Evolutionary conservation across 2,888 invertebrate species (phyloP), one percentile per base, ranked within the genome.

Genomic region (Microplitis deprimator): DNA sequence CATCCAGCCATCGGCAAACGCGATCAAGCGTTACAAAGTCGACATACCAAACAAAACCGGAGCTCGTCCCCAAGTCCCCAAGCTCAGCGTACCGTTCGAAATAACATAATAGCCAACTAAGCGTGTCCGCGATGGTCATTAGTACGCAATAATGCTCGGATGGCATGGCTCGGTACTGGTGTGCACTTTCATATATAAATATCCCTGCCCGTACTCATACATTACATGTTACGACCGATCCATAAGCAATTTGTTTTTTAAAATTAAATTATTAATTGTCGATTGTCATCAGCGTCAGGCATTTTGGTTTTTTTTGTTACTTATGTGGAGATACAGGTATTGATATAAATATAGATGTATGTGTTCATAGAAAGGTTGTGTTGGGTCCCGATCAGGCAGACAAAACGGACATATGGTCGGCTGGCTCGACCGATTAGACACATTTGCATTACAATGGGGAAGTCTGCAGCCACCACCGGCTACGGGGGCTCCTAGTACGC

Each of bases 371-470:
- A 41, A 68, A 68, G 16, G 41, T 6, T 74, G 29, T 68, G 68
- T 39, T 59, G 29, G 59, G 41, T 70, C 50, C 60, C 75, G 67
- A 41, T 72, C 59, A 38, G 10, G 13, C 65, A 65, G 74, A 68
- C 74, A 77, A 81, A 87, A 85, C 88, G 88, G 88, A 88, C 88
- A 88, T 88, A 88, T 88, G 88, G 88, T 88, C 87, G 87, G 84
- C 86, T 87, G 86, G 85, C 86, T 88, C 87, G 87, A 84, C 88
- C 88, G 88, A 88, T 88, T 88, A 88, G 88, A 88, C 87, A 87
- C 88, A 88, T 88, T 88, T 88, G 88, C 88, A 88, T 88, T 82
- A 88, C 88, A 88, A 88, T 88, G 84, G 85, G 75, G 68, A 83
- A 86, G 86, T 87, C 87, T 86, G 83, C 85, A 50, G 50, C 87